These are phyloP conservation scores for Artemia sp. DNA, from an alignment of 2,888 invertebrate species.

Conservation along the genomic window DNA sequence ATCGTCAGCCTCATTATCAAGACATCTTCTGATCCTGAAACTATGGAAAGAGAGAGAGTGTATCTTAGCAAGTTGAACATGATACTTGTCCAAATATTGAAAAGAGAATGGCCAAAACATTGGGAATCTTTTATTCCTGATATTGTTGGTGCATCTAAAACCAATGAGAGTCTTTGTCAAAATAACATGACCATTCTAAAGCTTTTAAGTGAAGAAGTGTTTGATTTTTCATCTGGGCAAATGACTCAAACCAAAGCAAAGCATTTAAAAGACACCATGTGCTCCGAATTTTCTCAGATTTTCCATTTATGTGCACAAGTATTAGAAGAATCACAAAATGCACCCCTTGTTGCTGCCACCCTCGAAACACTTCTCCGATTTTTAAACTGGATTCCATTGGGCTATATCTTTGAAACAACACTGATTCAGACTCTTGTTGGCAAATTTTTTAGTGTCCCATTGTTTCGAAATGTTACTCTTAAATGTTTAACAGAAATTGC, in stretches of 20 bases:
- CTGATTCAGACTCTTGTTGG: constrained; percentile 79
- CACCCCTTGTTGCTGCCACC: constrained; percentile 83
- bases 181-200: constrained; percentile 99
- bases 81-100: constrained; percentile 94
- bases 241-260: constrained; percentile 98
- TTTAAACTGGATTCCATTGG: constrained; percentile 98
- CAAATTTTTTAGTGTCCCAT: constrained; percentile 92
- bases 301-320: constrained; percentile 96
- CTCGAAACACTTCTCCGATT: constrained; percentile 88
- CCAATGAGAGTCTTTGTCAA: constrained; percentile 95
- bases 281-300: constrained; percentile 94
- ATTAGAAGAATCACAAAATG: constrained; percentile 87
- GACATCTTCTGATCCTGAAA: constrained; percentile 76
- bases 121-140: constrained; percentile 99
- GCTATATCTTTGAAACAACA: constrained; percentile 98
- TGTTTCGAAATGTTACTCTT: constrained; percentile 92
- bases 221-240: constrained; percentile 94
- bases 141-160: constrained; percentile 96
- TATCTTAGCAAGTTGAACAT: constrained; percentile 96
- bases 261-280: constrained; percentile 98
- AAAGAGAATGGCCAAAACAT: constrained; percentile 98
- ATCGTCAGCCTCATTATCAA: constrained; percentile 97
- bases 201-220: constrained; percentile 92
- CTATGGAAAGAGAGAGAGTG: constrained; percentile 80
- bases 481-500: constrained; percentile 98